A percentile compares a stretch with the other conserved stretches of the same genome.
Evolutionary conservation across 2,888 invertebrate genomes (phyloP).

Genomic region (Neoscelio sp.): DNA sequence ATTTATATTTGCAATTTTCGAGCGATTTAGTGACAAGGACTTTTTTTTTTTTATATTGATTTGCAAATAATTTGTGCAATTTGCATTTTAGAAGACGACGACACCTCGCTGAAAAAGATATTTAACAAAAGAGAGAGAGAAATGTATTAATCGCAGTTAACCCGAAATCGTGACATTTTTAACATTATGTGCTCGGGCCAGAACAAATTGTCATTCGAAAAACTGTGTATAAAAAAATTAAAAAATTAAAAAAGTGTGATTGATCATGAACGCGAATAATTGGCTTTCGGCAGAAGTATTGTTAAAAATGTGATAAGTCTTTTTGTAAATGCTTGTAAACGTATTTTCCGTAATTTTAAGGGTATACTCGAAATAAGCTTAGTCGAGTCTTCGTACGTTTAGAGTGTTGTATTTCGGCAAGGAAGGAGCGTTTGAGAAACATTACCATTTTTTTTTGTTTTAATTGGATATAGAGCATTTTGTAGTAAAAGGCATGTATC

Average conservation of each 20-base stretch:
- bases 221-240: slow-evolving; percentile 14
- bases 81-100: slow-evolving; percentile 49
- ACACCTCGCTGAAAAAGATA: slow-evolving; percentile 14
- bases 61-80: slow-evolving; percentile 36
- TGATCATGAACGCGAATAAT: slow-evolving; percentile 51
- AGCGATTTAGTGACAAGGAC: slow-evolving; percentile 17
- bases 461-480: slow-evolving; percentile 33
- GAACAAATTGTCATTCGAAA: slow-evolving; percentile 19
- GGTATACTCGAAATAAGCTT: slow-evolving; percentile 73
- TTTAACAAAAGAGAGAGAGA: background rate
- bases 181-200: slow-evolving; percentile 56
- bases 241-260: background rate
- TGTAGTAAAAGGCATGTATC: slow-evolving; percentile 54
- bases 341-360: slow-evolving; percentile 77
- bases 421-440: slow-evolving; percentile 72
- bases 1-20: slow-evolving; percentile 42
- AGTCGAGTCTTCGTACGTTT: slow-evolving; percentile 72
- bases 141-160: slow-evolving; percentile 43
- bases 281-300: slow-evolving; percentile 78
- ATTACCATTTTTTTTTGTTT: slow-evolving; percentile 43
- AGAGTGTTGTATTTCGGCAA: slow-evolving; percentile 73
- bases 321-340: slow-evolving; percentile 83
- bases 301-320: slow-evolving; percentile 83
- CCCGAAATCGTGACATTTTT: slow-evolving; percentile 62
- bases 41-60: slow-evolving; percentile 16